Conservation (phyloP, 2,888 invertebrate species). For the Crioceris asparagi region DNA sequence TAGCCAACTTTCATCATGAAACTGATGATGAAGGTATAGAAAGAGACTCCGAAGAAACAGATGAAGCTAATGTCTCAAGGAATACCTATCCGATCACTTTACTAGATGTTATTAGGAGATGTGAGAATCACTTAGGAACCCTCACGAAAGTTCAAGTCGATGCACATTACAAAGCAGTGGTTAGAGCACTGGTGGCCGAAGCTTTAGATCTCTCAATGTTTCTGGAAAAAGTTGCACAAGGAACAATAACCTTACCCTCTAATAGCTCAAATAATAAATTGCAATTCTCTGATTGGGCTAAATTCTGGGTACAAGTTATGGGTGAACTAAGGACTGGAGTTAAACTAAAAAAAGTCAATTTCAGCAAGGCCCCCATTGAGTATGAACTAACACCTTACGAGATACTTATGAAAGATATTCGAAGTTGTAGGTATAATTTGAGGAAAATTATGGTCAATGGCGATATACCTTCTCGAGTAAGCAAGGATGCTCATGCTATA, state of each 20-base stretch:
- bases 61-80: conserved; percentile 37
- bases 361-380: conserved; percentile 69
- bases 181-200: conserved; percentile 85
- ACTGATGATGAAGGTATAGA: conserved; percentile 86
- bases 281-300: conserved; percentile 87
- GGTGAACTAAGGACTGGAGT: conserved; percentile 85
- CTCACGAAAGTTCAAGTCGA: conserved; percentile 51
- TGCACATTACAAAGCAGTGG: conserved; percentile 82
- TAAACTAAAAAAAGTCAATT: conserved; percentile 80
- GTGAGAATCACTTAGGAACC: conserved; percentile 29
- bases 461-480: conserved; percentile 69
- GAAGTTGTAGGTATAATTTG: conserved; percentile 74
- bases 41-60: conserved; percentile 67
- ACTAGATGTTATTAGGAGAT: conserved; percentile 25
- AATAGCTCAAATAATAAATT: conserved; percentile 56
- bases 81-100: conserved; percentile 27
- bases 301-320: conserved; percentile 93
- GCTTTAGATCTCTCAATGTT: conserved; percentile 83
- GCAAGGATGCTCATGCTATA: conserved; percentile 90
- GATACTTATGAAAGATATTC: conserved; percentile 92
- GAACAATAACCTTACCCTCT: conserved; percentile 55
- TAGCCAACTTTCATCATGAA: conserved; percentile 39
- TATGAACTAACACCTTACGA: conserved; percentile 94
- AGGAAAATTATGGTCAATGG: conserved; percentile 79
- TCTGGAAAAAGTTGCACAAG: conserved; percentile 69